Base-by-base conservation (phyloP, 1,140 invertebrate species). In the Hypothenemus hampei region DNA sequence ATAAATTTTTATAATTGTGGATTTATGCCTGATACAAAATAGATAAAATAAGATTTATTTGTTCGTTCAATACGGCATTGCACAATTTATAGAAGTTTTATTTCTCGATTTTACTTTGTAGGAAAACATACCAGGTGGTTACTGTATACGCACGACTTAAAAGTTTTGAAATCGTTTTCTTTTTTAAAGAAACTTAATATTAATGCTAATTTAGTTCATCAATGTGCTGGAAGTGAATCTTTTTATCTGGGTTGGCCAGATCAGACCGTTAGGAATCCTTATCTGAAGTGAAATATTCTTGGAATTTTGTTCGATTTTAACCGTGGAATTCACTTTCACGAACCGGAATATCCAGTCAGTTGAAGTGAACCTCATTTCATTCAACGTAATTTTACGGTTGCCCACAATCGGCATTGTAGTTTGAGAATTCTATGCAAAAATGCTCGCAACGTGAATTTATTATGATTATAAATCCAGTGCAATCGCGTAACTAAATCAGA, bases 401-500 rank as follows among this genome's bases (percentile, higher is more conserved):
- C 11, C 10, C 15, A 15, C 37, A 39, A 23, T 23, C 19, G 46
- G 24, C 33, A 24, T 49, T 49, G 33, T 24, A 37, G 44, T 29
- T 49, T 13, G 39, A 23, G 46, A 49, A 16, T 37, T 47, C 45
- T 47, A 51, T 51, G 48, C 48, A 54, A 54, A 54, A 54, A 54
- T 54, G 31, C 33, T 11, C 5, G 11, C 41, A 23, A 48, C 44
- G 18, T 29, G 36, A 36, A 57, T 57, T 57, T 50, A 57, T 57
- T 26, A 39, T 51, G 39, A 49, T 57, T 57, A 57, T 57, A 57
- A 57, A 57, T 57, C 36, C 47, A 33, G 20, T 57, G 46, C 48
- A 51, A 57, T 57, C 55, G 39, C 19, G 46, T 50, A 49, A 56
- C 47, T 57, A 57, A 57, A 51, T 50, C 55, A 51, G 39, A 57